Conservation (phyloP, 2,888 invertebrate species). For the Sphecodes monilicornis region DNA sequence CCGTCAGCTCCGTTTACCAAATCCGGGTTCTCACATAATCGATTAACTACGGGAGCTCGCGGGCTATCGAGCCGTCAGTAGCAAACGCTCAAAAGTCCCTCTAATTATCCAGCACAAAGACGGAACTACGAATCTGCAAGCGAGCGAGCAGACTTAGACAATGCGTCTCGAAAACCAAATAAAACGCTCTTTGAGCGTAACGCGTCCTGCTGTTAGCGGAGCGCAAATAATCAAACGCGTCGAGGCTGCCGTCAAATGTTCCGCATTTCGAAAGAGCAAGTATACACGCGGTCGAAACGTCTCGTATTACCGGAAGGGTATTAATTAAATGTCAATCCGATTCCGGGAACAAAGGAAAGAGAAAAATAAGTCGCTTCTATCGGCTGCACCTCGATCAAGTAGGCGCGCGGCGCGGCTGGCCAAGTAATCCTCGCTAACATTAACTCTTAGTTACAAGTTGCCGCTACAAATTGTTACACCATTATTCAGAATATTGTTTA, state of each 20-base stretch:
- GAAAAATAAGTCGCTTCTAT: not conserved
- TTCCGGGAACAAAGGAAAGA: not conserved
- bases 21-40: not conserved
- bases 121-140: not conserved
- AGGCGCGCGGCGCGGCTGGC: too few relatives aligned
- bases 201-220: not conserved
- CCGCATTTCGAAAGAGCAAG: not conserved
- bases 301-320: not conserved
- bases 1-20: not conserved
- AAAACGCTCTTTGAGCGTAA: not conserved
- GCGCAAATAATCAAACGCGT: not conserved
- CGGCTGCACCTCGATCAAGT: not conserved
- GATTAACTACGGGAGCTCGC: not conserved
- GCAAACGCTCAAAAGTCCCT: not conserved
- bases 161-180: not conserved
- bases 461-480: too few relatives aligned
- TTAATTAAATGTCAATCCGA: conserved; percentile 18
- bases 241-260: not conserved
- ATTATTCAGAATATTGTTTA: too few relatives aligned
- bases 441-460: too few relatives aligned
- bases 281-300: not conserved
- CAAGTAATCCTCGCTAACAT: too few relatives aligned
- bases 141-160: not conserved
- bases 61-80: too few relatives aligned
- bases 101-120: not conserved